Conservation (phyloP, 2,888 invertebrate species). For the Cyrtodaria siliqua region DNA sequence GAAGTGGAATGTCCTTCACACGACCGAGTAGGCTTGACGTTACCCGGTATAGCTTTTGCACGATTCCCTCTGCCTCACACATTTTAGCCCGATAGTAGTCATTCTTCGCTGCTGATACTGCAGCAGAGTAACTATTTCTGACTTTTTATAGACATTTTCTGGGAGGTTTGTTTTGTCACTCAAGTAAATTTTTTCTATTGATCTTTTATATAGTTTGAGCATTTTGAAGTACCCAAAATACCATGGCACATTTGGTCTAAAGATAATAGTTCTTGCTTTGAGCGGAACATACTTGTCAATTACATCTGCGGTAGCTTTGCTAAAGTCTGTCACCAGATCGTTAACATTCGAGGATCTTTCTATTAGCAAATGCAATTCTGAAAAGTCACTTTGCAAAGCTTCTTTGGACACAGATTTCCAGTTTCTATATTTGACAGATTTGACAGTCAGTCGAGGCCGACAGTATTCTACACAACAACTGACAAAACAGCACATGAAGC, state of each 20-base stretch:
- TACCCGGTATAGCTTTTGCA: constrained; percentile 19
- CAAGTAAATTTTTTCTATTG: constrained; percentile 22
- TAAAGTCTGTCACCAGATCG: constrained; percentile 21
- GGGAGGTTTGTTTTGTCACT: constrained; percentile 4
- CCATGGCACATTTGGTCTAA: constrained; percentile 21
- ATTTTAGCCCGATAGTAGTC: constrained; percentile 27
- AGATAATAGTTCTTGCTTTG: constrained; percentile 10
- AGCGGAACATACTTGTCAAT: constrained; percentile 10
- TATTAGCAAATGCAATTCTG: constrained; percentile 1
- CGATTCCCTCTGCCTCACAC: constrained; percentile 35
- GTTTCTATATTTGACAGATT: constrained; percentile 13
- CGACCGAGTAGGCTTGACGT: constrained; percentile 27
- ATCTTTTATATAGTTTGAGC: constrained; percentile 22
- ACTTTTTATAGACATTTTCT: constrained; percentile 29
- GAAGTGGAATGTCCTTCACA: constrained; percentile 21
- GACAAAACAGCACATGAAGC: too few relatives aligned
- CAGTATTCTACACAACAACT: too few relatives aligned
- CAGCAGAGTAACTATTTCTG: constrained; percentile 24
- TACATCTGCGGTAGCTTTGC: constrained; percentile 6
- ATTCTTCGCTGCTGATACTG: constrained; percentile 24
- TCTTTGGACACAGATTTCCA: constrained; percentile 26
- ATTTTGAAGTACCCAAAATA: constrained; percentile 14
- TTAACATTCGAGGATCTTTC: constrained; percentile 13
- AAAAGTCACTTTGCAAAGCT: too few relatives aligned
- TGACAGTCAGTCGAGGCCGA: too few relatives aligned